A percentile compares a stretch with the other conserved stretches of the same genome.
phyloP scores from a whole-genome alignment of 2,797 vertebrate species.

The Anguilla megastoma region DNA sequence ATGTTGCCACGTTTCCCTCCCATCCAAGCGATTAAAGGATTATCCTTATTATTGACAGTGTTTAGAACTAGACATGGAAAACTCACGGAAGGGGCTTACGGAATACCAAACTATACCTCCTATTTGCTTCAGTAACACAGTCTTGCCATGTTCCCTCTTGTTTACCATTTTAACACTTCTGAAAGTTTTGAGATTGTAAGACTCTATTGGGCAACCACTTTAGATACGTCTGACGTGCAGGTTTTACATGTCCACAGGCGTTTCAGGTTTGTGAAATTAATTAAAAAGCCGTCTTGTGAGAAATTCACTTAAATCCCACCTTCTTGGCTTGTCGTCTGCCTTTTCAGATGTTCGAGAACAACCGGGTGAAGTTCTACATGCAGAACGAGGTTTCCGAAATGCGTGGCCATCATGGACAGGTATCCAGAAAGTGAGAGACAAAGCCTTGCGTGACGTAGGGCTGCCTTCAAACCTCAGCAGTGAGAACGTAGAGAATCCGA shows the following conservation, averaged over 20 bases:
- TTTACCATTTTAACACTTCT: background rate
- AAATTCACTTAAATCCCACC: background rate
- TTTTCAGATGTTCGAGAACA: constrained; percentile 89
- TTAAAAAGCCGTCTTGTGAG: background rate
- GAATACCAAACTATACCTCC: background rate
- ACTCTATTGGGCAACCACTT: background rate
- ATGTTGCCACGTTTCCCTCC: background rate
- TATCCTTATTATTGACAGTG: constrained; percentile 15
- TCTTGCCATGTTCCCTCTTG: background rate
- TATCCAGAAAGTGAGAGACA: constrained; percentile 83
- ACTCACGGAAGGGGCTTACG: background rate
- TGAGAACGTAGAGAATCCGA: constrained; percentile 12
- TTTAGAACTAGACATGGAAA: background rate
- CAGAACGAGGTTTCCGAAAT: constrained; percentile 95
- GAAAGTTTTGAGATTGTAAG: background rate
- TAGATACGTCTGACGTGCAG: too few relatives aligned
- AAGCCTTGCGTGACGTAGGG: constrained; percentile 59
- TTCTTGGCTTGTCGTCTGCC: constrained; percentile 30
- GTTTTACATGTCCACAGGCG: background rate
- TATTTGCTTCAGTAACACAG: background rate
- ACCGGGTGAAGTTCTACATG: constrained; percentile 99
- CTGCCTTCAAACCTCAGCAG: constrained; percentile 1
- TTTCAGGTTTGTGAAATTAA: background rate
- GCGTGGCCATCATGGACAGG: constrained; percentile 95
- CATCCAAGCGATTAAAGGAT: constrained; percentile 2